Base-by-base conservation (phyloP, 2,113 vertebrate genomes). In the Eptesicus fuscus region DNA sequence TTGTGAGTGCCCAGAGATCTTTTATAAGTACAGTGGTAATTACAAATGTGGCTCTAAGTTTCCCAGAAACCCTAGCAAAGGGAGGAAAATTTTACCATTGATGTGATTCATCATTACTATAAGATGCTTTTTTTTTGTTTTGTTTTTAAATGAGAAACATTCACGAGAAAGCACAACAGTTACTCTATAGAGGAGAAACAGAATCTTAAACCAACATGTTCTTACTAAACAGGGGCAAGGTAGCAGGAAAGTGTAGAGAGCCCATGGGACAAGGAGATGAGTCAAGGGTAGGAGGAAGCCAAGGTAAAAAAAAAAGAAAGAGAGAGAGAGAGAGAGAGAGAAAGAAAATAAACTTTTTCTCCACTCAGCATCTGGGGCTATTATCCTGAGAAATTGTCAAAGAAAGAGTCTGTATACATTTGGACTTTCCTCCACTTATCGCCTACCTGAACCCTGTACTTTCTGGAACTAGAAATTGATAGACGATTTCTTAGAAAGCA, bases 141-240 rank as follows among this genome's bases (percentile, higher is more conserved):
- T n/a, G n/a, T 25, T 77, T 84, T 32, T 47, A 90, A 90, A 93
- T 82, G 47, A 87, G 73, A 96, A 91, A 71, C 35, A 92, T 74
- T 76, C 74, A 88, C 89, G 74, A 96, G 69, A 93, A 94, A 88
- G 40, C 20, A 40, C 59, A 77, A 69, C 4, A 73, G 44, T 83
- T 80, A 71, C 83, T 89, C 88, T 78, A 73, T 35, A 56, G 70
- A 89, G 69, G 37, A 90, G 77, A 93, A 93, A 89, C 9, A 85
- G 59, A 88, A 83, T 85, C 17, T 32, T 77, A 87, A 90, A 37
- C 44, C 44, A 83, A 61, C 65, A 10, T 86, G 17, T 84, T 63
- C 51, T 83, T 42, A 69, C 9, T 82, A 11, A 86, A 87, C 61
- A 78, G 23, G 13, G 18, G 32, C 56, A 80, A 59, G 12, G 8